Base-by-base conservation (phyloP, 2,888 invertebrate species). In the Euphydryas editha region DNA sequence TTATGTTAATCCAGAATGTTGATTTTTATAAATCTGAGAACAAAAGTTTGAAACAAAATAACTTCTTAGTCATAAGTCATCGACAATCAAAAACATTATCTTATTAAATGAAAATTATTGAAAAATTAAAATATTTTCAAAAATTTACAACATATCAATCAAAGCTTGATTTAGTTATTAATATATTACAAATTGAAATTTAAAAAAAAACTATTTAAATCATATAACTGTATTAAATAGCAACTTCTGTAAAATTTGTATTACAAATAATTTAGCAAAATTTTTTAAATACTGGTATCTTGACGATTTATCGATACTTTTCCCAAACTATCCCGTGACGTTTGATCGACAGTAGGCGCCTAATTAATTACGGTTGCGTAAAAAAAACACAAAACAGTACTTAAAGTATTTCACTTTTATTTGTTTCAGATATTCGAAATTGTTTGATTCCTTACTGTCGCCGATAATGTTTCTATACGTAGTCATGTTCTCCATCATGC, bases 391-490 rank as follows among this genome's bases (percentile, higher is more conserved):
- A 61, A 59, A 63, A 56, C 67, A 49, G 39, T 63, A 42, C 47
- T 11, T 58, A 30, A 58, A 20, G 21, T 42, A 10, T 57, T 54
- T 36, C 51, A 21, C 39, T 37, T 57, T 55, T 58, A 8, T 39
- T 46, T 68, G 60, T 74, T 77, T 54, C 81, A 90, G 91, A 69
- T 75, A 90, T 75, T 84, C 85, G 42, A 84, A 81, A 73, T 72
- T 88, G 59, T 86, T 90, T 68, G 85, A 90, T 73, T 88, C 88
- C 0, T 68, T 90, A 63, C 70, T 90, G 5, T 90, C 92, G 1
- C 92, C 91, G 0, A 87, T 90, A 2, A 89, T 92, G 89, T 90
- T 91, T 69, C 71, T 89, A 17, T 92, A 91, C 73, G 80, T 90
- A 24, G 78, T 89, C 0, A 84, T 90, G 77, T 88, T 88, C 69